Percentiles rank a stretch among this genome's conserved stretches.
phyloP scores from a whole-genome alignment of 2,888 invertebrate genomes.

The Lepas anatifera region DNA sequence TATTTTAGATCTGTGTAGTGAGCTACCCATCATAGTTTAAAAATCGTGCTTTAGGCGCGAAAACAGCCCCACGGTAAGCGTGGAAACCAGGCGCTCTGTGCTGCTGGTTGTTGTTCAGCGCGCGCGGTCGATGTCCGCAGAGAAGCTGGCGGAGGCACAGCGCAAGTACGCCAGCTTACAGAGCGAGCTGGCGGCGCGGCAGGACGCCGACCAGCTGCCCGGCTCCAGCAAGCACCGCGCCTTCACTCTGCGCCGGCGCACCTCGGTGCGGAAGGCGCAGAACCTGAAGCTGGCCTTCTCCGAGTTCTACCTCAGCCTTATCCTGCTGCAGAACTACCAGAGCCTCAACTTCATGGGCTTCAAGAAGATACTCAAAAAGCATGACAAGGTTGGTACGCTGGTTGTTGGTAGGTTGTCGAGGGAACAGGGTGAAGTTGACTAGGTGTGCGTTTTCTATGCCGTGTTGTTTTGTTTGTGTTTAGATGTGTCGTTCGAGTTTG shows the following conservation, averaged over 20 bases:
- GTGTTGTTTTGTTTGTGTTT: too few relatives aligned
- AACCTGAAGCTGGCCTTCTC: constrained; percentile 95
- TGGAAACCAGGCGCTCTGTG: too few relatives aligned
- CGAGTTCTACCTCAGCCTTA: constrained; percentile 94
- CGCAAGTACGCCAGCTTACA: constrained; percentile 82
- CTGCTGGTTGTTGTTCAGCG: neutral
- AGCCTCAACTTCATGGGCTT: constrained; percentile 98
- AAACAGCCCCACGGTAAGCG: too few relatives aligned
- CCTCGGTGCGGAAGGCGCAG: constrained; percentile 57
- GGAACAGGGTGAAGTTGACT: too few relatives aligned
- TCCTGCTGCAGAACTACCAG: constrained; percentile 95
- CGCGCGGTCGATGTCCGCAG: constrained; percentile 37
- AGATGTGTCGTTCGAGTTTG: too few relatives aligned
- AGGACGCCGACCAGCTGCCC: constrained; percentile 27
- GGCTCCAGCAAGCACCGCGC: constrained; percentile 16
- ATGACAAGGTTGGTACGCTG: constrained; percentile 87
- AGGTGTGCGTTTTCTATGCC: too few relatives aligned
- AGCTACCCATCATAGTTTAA: too few relatives aligned
- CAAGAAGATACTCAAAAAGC: constrained; percentile 96
- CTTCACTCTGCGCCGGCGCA: constrained; percentile 21
- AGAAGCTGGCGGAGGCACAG: constrained; percentile 95
- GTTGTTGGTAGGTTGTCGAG: too few relatives aligned
- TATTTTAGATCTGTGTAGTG: too few relatives aligned
- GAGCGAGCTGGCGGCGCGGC: constrained; percentile 59
- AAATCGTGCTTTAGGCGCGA: too few relatives aligned